phyloP scores from a whole-genome alignment of 2,797 vertebrate genomes.

The Nothura maculosa region DNA sequence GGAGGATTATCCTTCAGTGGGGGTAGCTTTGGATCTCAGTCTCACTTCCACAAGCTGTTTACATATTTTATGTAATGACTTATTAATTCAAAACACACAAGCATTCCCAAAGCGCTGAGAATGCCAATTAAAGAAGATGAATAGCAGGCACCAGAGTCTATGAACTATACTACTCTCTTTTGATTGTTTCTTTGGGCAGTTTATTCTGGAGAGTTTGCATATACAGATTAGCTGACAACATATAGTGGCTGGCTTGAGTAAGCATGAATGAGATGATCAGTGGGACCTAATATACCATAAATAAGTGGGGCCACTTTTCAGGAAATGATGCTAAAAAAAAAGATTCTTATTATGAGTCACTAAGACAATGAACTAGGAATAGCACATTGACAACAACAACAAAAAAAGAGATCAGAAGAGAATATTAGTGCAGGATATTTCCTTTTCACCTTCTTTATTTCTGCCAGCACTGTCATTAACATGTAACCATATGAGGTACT shows the following conservation, averaged over 20 bases:
- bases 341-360: neutral
- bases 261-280: neutral
- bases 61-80: neutral
- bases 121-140: neutral
- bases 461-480: neutral
- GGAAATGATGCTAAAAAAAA: neutral
- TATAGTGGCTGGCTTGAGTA: neutral
- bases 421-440: neutral
- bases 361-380: neutral
- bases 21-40: neutral
- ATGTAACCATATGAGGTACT: neutral
- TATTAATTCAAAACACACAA: neutral
- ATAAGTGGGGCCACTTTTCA: neutral
- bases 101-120: neutral
- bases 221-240: neutral
- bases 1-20: neutral
- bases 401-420: neutral
- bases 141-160: neutral
- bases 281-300: neutral
- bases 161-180: neutral
- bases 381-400: neutral
- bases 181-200: neutral
- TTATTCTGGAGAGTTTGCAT: neutral
- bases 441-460: neutral
- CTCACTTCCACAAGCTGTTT: neutral